phyloP scores from a whole-genome alignment of 2,113 vertebrate genomes.

The Tachysurus fulvidraco region DNA sequence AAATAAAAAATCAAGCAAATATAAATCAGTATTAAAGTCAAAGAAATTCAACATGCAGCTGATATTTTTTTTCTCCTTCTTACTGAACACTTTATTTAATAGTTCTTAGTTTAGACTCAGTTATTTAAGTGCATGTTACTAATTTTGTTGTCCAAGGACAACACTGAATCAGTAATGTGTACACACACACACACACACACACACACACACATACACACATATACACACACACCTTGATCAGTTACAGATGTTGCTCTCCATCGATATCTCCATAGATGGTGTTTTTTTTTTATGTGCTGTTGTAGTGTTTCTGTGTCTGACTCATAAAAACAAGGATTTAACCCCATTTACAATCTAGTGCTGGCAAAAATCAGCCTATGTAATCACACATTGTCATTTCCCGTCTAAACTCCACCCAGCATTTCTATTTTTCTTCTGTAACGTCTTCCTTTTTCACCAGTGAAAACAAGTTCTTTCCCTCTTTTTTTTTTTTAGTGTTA shows the following conservation, averaged over 20 bases:
- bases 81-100: not conserved
- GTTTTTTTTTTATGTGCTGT: conserved; percentile 13
- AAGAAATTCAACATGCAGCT: not conserved
- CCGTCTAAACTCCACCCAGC: not conserved
- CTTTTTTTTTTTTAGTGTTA: not conserved
- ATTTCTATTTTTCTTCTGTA: not conserved
- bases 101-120: not conserved
- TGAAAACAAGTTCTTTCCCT: not conserved
- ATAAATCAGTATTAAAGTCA: not conserved
- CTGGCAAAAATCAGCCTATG: not conserved
- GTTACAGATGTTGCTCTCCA: conserved; percentile 36
- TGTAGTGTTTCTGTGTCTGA: conserved; percentile 19
- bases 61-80: not conserved
- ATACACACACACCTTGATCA: not conserved
- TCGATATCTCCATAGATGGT: conserved; percentile 27
- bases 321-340: conserved; percentile 28
- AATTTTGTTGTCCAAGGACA: not conserved
- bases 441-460: not conserved
- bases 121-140: not conserved
- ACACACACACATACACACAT: not conserved
- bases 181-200: not conserved
- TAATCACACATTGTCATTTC: not conserved
- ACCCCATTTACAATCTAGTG: not conserved
- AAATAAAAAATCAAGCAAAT: not conserved
- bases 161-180: not conserved